Percentiles rank a stretch among this genome's conserved stretches.
phyloP scores from a whole-genome alignment of 2,113 vertebrate genomes.

The Rattus rattus region DNA sequence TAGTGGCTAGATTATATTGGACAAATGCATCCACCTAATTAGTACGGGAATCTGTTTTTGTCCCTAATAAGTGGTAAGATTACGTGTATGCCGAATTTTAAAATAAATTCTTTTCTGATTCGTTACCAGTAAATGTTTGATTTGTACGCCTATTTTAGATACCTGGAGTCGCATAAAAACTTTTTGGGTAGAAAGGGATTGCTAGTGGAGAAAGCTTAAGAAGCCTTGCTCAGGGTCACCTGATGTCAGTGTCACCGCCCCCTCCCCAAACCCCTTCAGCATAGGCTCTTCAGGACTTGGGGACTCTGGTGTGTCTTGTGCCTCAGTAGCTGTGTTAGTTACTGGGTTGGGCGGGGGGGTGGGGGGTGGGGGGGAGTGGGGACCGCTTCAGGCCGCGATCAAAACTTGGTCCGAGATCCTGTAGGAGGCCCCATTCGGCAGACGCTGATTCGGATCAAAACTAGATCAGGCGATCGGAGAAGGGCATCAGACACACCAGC shows the following conservation, averaged over 20 bases:
- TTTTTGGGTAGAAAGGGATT: background rate
- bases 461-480: background rate
- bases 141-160: background rate
- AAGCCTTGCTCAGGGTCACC: background rate
- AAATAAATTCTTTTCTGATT: background rate
- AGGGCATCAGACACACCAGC: background rate
- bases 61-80: background rate
- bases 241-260: background rate
- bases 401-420: background rate
- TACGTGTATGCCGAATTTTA: background rate
- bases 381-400: background rate
- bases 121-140: background rate
- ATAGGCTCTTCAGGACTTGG: background rate
- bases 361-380: too few species aligned
- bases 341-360: background rate
- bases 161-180: background rate
- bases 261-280: too few species aligned
- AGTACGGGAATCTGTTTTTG: background rate
- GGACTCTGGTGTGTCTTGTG: background rate
- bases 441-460: background rate
- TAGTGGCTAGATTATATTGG: background rate
- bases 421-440: too few species aligned
- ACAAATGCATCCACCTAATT: background rate
- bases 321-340: too few species aligned
- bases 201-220: background rate